Evolutionary conservation across 2,797 vertebrate species (phyloP), one percentile per base, ranked within the genome.

Genomic region (Urosaurus nigricauda): DNA sequence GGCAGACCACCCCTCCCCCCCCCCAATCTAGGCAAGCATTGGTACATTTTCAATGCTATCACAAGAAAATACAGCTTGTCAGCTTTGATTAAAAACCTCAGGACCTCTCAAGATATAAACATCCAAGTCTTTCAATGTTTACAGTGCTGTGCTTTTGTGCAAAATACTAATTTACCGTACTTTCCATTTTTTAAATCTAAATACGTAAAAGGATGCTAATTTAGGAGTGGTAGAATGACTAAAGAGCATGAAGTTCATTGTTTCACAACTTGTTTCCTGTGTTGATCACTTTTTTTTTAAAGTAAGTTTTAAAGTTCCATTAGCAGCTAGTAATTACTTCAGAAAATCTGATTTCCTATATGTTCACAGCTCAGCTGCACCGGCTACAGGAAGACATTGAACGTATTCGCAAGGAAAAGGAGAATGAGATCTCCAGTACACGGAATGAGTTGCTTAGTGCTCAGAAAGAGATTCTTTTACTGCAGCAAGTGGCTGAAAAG

Each of bases 361-460:
- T 65, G 87, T 95, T 95, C 94, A 92, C 92, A 99, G 99, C 97
- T 95, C 98, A 99, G 89, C 95, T 99, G 32, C 96, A 95, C 91
- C 98, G 97, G 92, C 97, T 99, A 84, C 98, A 99, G 93, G 96
- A 97, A 3, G 98, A 99, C 94, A 99, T 98, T 95, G 98, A 98
- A 94, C 97, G 96, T 63, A 96, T 99, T 93, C 97, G 96, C 84
- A 98, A 99, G 95, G 98, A 98, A 93, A 98, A 99, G 90, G 98
- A 99, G 94, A 98, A 92, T 86, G 98, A 98, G 94, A 97, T 99
- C 92, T 97, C 98, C 93, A 97, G 94, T 95, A 98, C 98, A 47
- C 97, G 97, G 82, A 98, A 98, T 88, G 98, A 99, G 79, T 97
- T 99, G 43, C 97, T 97, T 95, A 98, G 96, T 3, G 98, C 98